These are phyloP conservation scores for Genyomyrus donnyi DNA, from an alignment of 2,113 vertebrate genomes.

Conservation along the genomic window DNA sequence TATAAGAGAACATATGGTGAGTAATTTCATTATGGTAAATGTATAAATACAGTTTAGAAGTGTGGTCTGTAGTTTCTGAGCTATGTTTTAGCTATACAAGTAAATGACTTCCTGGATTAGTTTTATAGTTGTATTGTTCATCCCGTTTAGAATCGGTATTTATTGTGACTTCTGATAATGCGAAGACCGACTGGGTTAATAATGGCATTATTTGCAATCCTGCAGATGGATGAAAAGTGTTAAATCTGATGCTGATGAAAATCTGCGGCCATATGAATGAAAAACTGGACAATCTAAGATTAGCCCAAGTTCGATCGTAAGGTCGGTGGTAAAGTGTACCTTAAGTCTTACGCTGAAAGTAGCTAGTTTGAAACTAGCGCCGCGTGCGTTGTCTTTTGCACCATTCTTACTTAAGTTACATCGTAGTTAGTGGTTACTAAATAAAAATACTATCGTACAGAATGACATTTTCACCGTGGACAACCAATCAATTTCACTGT, in stretches of 20 bases:
- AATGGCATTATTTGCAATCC: neutral
- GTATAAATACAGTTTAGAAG: neutral
- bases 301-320: too few species aligned
- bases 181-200: neutral
- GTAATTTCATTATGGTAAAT: neutral
- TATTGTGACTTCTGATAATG: neutral
- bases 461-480: too few species aligned
- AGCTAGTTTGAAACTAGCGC: too few species aligned
- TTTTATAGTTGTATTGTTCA: neutral
- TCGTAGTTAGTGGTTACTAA: too few species aligned
- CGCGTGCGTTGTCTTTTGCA: too few species aligned
- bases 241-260: neutral
- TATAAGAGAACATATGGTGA: neutral
- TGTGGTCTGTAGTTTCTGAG: neutral
- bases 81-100: neutral
- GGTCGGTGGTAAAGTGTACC: too few species aligned
- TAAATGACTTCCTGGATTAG: neutral
- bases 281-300: neutral
- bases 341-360: too few species aligned
- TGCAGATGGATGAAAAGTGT: neutral
- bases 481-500: too few species aligned
- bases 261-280: neutral
- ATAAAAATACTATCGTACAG: too few species aligned
- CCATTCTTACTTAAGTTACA: too few species aligned
- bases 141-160: neutral